phyloP scores from a whole-genome alignment of 2,888 invertebrate species.

The Caenorhabditis japonica region DNA sequence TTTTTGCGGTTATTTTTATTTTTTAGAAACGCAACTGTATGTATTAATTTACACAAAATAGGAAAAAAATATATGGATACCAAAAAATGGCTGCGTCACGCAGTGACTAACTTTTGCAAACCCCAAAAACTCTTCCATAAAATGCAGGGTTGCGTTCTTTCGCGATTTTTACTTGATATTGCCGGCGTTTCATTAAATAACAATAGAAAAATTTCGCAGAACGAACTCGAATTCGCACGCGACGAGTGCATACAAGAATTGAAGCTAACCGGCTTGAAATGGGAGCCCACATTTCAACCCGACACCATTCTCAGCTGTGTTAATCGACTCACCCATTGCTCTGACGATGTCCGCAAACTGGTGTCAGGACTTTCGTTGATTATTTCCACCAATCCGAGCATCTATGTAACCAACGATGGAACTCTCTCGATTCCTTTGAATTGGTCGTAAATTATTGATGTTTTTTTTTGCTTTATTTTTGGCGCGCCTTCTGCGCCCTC shows the following conservation, averaged over 20 bases:
- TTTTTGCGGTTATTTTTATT: too few species aligned
- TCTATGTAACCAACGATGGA: constrained; percentile 69
- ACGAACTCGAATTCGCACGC: constrained; percentile 43
- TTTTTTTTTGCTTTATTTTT: too few species aligned
- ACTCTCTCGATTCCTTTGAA: constrained; percentile 70
- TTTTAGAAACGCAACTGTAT: too few species aligned
- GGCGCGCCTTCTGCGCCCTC: too few species aligned
- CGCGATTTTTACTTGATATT: not conserved
- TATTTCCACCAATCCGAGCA: constrained; percentile 68
- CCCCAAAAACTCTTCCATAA: too few species aligned
- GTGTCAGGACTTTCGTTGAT: constrained; percentile 60
- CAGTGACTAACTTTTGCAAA: too few species aligned
- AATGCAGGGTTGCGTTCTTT: too few species aligned
- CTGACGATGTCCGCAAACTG: constrained; percentile 30
- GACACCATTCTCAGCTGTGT: constrained; percentile 46
- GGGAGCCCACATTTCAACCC: constrained; percentile 54
- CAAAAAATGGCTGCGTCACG: too few species aligned
- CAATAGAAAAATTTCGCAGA: constrained; percentile 27
- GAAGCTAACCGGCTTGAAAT: constrained; percentile 52
- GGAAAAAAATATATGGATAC: too few species aligned
- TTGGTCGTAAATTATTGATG: constrained; percentile 55
- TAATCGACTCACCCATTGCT: constrained; percentile 36
- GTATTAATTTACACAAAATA: too few species aligned
- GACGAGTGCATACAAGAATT: constrained; percentile 50
- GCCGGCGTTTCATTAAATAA: too few species aligned